Evolutionary conservation across 1,140 invertebrate species (phyloP).

Genomic region (Rhizoglyphus robini): DNA sequence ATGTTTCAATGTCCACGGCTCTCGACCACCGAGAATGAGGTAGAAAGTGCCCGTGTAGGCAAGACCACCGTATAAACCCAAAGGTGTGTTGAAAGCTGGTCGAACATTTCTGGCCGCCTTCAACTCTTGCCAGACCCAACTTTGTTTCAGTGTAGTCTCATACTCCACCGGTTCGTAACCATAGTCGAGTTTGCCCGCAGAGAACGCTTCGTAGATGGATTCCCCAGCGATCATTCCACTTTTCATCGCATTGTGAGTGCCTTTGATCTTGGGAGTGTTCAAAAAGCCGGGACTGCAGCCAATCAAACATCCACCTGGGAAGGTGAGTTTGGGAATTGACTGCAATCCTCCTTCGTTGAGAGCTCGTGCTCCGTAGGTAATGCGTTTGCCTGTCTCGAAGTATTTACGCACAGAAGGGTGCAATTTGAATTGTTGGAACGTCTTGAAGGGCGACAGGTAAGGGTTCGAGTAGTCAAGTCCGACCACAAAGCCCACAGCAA

Average conservation of each 20-base stretch:
- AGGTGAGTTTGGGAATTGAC: constrained; percentile 72
- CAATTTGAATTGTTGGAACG: constrained; percentile 89
- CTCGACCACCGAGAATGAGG: constrained; percentile 58
- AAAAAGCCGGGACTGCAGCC: constrained; percentile 81
- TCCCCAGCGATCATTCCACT: constrained; percentile 95
- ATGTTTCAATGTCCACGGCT: constrained; percentile 99
- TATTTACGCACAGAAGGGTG: constrained; percentile 81
- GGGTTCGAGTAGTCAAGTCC: constrained; percentile 92
- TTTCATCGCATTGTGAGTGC: too few relatives aligned
- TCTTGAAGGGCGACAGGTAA: constrained; percentile 82
- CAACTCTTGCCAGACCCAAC: constrained; percentile 91
- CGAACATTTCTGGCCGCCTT: too few relatives aligned
- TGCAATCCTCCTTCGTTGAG: constrained; percentile 85
- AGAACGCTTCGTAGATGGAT: constrained; percentile 61
- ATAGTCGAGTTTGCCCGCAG: constrained; percentile 36
- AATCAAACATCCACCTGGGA: too few relatives aligned
- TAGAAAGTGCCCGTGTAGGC: constrained; percentile 82
- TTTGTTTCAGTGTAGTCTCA: constrained; percentile 53
- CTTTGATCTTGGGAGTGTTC: constrained; percentile 91
- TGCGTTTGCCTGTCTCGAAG: constrained; percentile 53
- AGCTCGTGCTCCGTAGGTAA: constrained; percentile 89
- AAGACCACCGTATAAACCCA: too few relatives aligned
- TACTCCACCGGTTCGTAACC: too few relatives aligned
- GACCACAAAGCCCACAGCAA: constrained; percentile 88
- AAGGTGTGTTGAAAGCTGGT: too few relatives aligned